These are phyloP conservation scores for Phorcus lineatus DNA, from an alignment of 2,888 invertebrate species.

Conservation along the genomic window DNA sequence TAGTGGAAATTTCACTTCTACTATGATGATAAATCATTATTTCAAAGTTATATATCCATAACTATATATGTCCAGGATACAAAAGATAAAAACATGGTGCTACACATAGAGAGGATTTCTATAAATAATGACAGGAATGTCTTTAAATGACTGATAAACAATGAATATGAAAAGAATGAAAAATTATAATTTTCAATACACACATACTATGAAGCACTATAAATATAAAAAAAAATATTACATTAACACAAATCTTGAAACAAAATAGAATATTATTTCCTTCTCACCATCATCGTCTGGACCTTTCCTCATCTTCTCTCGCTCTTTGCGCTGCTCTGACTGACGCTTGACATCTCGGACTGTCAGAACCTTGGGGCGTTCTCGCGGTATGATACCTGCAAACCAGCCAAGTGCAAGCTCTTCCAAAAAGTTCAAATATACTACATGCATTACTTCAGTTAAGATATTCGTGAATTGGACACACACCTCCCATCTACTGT, in stretches of 20 bases:
- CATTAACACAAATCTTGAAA: neutral
- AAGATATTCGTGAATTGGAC: no score
- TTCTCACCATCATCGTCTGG: slow-evolving; percentile 31
- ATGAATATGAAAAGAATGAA: neutral
- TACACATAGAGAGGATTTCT: no score
- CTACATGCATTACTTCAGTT: no score
- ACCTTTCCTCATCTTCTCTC: slow-evolving; percentile 52
- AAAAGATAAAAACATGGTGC: no score
- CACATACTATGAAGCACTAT: neutral
- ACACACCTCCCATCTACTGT: no score
- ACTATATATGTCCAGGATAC: no score
- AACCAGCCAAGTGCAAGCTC: neutral
- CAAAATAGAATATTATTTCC: neutral
- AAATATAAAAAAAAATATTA: neutral
- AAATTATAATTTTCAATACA: neutral
- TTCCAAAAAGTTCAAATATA: no score
- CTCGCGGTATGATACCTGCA: slow-evolving; percentile 83
- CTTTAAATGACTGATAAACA: neutral
- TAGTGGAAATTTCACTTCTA: no score
- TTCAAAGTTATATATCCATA: no score
- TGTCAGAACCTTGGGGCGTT: slow-evolving; percentile 91
- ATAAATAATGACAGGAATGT: neutral
- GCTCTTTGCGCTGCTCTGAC: slow-evolving; percentile 83
- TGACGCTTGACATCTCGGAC: slow-evolving; percentile 94
- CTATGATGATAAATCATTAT: no score